Conservation (phyloP, 2,888 invertebrate species). For the Agelastica alni region DNA sequence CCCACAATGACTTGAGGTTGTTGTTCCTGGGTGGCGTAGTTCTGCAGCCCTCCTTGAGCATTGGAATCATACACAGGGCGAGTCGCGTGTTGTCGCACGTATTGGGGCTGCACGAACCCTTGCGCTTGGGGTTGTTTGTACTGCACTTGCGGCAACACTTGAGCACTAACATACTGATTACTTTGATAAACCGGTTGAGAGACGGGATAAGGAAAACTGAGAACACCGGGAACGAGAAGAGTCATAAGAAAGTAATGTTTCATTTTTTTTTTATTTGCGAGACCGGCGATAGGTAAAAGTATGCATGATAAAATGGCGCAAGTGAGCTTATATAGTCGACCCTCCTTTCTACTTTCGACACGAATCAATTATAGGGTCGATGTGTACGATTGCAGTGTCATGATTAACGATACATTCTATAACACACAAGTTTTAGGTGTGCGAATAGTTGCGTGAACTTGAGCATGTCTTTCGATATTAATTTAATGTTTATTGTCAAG, state of each 20-base stretch:
- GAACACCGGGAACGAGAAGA: constrained; percentile 35
- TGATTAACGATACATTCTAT: background rate
- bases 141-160: constrained; percentile 34
- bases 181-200: constrained; percentile 44
- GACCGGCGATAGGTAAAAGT: background rate
- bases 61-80: constrained; percentile 38
- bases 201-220: constrained; percentile 35
- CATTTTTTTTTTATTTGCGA: constrained; percentile 27
- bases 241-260: constrained; percentile 30
- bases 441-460: constrained; percentile 4
- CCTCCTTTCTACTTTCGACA: constrained; percentile 19
- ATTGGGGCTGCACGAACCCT: constrained; percentile 28
- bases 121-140: constrained; percentile 34
- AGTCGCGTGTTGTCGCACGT: constrained; percentile 26
- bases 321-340: constrained; percentile 29
- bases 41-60: constrained; percentile 43
- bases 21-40: constrained; percentile 58
- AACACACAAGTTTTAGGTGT: background rate
- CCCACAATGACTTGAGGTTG: constrained; percentile 56
- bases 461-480: background rate
- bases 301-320: background rate
- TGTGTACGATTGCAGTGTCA: constrained; percentile 19
- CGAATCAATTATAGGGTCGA: constrained; percentile 31
- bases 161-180: constrained; percentile 40
- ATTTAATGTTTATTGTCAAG: constrained; percentile 3